Percentiles rank a stretch among this genome's conserved stretches.
phyloP scores from a whole-genome alignment of 2,113 vertebrate species.

The Prunella fulvescens region DNA sequence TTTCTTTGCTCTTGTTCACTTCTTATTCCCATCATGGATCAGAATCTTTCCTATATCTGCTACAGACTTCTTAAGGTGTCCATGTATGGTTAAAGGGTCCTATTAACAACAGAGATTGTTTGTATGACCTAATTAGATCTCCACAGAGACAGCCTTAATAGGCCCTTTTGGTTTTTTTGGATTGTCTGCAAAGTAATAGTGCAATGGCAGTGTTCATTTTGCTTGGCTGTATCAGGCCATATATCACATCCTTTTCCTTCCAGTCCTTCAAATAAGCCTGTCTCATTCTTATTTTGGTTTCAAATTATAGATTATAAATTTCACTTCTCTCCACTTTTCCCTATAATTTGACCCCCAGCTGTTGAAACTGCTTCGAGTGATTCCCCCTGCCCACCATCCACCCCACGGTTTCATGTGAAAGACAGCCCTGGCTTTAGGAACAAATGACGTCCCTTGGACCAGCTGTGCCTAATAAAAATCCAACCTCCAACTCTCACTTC shows the following conservation, averaged over 20 bases:
- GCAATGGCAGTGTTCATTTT: slow-evolving; percentile 61
- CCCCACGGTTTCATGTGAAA: slow-evolving; percentile 25
- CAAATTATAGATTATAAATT: slow-evolving; percentile 71
- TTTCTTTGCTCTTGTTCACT: background rate
- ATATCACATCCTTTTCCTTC: slow-evolving; percentile 50
- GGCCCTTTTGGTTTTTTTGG: slow-evolving; percentile 37
- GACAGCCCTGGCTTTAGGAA: slow-evolving; percentile 17
- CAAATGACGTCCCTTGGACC: slow-evolving; percentile 18
- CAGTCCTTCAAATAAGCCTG: slow-evolving; percentile 30
- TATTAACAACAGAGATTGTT: slow-evolving; percentile 33
- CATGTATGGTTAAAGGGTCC: background rate
- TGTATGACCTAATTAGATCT: slow-evolving; percentile 51
- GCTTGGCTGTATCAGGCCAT: slow-evolving; percentile 42
- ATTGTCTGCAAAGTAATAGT: slow-evolving; percentile 44
- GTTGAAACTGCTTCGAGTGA: slow-evolving; percentile 35
- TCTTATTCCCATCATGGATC: background rate
- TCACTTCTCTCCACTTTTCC: slow-evolving; percentile 49
- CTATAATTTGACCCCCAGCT: slow-evolving; percentile 59
- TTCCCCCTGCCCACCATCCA: slow-evolving; percentile 3
- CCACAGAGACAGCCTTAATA: slow-evolving; percentile 51
- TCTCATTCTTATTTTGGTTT: slow-evolving; percentile 52
- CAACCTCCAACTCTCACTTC: slow-evolving; percentile 9
- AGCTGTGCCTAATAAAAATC: slow-evolving; percentile 52
- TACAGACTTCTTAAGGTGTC: background rate
- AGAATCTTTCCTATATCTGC: background rate